Base-by-base conservation (phyloP, 92 coral and sea anemone genomes). In the Chrysogorgia sp. region DNA sequence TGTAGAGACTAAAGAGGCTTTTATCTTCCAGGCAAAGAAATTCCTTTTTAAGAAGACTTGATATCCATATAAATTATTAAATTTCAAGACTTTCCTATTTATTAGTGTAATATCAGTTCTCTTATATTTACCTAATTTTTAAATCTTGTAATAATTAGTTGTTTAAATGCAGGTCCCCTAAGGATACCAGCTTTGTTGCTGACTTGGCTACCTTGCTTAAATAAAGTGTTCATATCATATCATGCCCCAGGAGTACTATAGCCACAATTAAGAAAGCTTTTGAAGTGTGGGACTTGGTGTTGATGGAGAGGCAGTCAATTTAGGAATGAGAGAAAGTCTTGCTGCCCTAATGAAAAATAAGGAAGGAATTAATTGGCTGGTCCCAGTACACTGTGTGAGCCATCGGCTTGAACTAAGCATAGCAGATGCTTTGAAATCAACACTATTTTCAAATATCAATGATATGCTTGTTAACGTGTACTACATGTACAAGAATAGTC, bases 381-480 rank as follows among this genome's bases (percentile, higher is more conserved):
- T 84, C 84, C 57, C 83, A n/a, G n/a, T 84, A 67, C 84, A 79
- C 59, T 84, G 88, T 79, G 84, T 70, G 15, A 79, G 84, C 70
- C 88, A 84, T 84, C 37, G 45, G 69, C 82, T 84, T 7, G 80
- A 84, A 70, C 88, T 84, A 71, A 58, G 74, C 85, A 80, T 80
- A 70, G 82, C 82, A 47, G 89, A 85, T 80, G 85, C 85, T 26
- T 31, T 81, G 79, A 80, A 80, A 65, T 57, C 82, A 41, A 80
- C 88, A 85, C 3, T 62, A 1, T 85, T 80, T 79, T 69, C 85
- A 58, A 81, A 85, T 32, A 79, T 84, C 58, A 40, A 48, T 71
- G 81, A 79, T 7, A 68, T 85, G 81, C 40, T 79, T 30, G 40
- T n/a, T n/a, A 55, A 6, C 65, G 67, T 40, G 23, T 58, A 12